Evolutionary conservation across 2,797 vertebrate genomes (phyloP).

Genomic region (Trachops cirrhosus): DNA sequence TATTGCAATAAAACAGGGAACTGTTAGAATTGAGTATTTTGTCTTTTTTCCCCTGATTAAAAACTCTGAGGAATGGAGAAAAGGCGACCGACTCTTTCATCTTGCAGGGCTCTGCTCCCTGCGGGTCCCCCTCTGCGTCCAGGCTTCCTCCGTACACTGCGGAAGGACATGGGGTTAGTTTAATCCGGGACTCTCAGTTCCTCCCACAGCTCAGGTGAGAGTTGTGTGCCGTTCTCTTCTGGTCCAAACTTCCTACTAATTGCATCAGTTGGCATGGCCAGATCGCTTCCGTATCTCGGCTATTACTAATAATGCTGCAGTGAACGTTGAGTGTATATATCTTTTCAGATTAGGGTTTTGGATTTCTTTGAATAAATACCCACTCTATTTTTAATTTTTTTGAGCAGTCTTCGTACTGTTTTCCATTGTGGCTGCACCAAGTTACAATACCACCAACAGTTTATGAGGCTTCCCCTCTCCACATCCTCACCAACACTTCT

Average conservation of each 20-base stretch:
- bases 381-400: not conserved
- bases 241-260: not conserved
- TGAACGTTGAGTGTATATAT: too few relatives aligned
- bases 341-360: not conserved
- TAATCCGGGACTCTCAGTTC: not conserved
- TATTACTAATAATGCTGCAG: rapidly evolving
- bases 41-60: slow-evolving; percentile 65
- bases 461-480: not conserved
- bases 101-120: not conserved
- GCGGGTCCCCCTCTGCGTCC: not conserved
- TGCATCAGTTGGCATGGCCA: not conserved
- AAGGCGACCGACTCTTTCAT: not conserved
- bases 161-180: not conserved
- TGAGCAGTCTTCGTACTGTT: not conserved
- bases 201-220: not conserved
- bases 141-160: not conserved
- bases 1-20: slow-evolving; percentile 98
- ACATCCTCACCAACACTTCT: not conserved
- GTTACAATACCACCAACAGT: not conserved
- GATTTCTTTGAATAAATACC: not conserved
- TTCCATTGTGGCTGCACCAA: not conserved
- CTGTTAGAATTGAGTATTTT: slow-evolving; percentile 86
- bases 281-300: not conserved
- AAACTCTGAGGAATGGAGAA: not conserved
- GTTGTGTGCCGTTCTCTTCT: not conserved